A percentile compares a stretch with the other conserved stretches of the same genome.
phyloP scores from a whole-genome alignment of 2,888 invertebrate species.

The Mythimna impura region DNA sequence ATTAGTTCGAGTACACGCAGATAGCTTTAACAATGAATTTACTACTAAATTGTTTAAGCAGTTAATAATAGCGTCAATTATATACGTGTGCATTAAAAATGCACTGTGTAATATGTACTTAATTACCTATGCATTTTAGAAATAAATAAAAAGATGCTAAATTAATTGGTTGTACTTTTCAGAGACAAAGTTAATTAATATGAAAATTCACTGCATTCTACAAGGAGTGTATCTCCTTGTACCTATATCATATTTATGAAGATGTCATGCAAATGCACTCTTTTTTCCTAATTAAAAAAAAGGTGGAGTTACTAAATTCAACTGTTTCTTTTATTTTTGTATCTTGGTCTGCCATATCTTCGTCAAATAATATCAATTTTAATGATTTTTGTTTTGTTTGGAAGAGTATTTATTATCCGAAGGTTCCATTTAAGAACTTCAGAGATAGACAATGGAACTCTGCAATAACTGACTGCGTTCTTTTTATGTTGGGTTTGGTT shows the following conservation, averaged over 20 bases:
- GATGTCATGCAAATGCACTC: neutral
- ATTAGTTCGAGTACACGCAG: constrained; percentile 67
- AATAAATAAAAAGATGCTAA: neutral
- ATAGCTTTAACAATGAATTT: constrained; percentile 62
- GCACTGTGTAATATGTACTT: neutral
- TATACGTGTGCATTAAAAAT: constrained; percentile 21
- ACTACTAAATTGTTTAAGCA: constrained; percentile 57
- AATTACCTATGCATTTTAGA: neutral
- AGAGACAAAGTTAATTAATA: neutral
- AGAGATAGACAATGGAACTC: no score
- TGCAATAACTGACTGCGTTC: no score
- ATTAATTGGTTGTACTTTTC: neutral
- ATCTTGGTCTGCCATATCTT: no score
- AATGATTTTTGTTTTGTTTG: no score
- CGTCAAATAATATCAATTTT: no score
- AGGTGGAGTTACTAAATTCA: no score
- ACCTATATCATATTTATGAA: neutral
- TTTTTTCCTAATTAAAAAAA: neutral
- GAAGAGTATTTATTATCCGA: no score
- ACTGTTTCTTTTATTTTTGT: no score
- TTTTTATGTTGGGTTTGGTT: no score
- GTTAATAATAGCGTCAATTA: constrained; percentile 46
- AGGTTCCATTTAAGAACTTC: no score
- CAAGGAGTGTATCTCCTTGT: no score
- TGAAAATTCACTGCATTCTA: neutral